Percentiles rank a stretch among this genome's conserved stretches.
phyloP scores from a whole-genome alignment of 2,797 vertebrate genomes.

The Lacerta viridis region DNA sequence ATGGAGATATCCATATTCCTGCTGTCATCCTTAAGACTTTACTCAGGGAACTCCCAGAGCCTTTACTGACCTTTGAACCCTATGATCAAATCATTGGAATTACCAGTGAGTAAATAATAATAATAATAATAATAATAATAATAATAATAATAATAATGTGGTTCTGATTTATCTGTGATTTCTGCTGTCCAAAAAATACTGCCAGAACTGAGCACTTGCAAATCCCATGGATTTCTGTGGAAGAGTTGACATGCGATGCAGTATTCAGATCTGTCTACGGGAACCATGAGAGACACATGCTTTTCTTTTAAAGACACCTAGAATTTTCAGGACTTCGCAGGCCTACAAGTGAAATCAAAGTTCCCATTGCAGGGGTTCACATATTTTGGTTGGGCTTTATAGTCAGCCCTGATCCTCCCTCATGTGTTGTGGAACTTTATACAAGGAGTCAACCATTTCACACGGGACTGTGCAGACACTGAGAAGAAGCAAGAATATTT shows the following conservation, averaged over 20 bases:
- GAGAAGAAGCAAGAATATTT: neutral
- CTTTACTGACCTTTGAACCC: constrained; percentile 89
- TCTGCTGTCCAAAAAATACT: no score
- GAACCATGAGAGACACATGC: neutral
- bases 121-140: neutral
- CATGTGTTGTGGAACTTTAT: neutral
- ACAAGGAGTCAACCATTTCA: neutral
- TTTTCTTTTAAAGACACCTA: neutral
- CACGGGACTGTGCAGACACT: neutral
- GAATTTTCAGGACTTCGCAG: neutral
- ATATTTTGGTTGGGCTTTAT: neutral
- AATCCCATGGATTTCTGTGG: neutral
- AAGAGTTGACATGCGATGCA: neutral
- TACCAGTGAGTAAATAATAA: constrained; percentile 79
- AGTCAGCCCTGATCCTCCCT: neutral
- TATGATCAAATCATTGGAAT: constrained; percentile 82
- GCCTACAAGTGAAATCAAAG: neutral
- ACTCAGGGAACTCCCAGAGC: constrained; percentile 88
- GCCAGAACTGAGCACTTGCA: neutral
- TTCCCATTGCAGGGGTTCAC: neutral
- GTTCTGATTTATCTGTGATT: neutral
- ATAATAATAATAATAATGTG: no score
- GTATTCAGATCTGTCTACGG: neutral
- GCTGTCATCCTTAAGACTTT: constrained; percentile 91
- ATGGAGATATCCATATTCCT: constrained; percentile 83